Evolutionary conservation across 2,888 invertebrate genomes (phyloP), one percentile per base, ranked within the genome.

Genomic region (Orgyia antiqua): DNA sequence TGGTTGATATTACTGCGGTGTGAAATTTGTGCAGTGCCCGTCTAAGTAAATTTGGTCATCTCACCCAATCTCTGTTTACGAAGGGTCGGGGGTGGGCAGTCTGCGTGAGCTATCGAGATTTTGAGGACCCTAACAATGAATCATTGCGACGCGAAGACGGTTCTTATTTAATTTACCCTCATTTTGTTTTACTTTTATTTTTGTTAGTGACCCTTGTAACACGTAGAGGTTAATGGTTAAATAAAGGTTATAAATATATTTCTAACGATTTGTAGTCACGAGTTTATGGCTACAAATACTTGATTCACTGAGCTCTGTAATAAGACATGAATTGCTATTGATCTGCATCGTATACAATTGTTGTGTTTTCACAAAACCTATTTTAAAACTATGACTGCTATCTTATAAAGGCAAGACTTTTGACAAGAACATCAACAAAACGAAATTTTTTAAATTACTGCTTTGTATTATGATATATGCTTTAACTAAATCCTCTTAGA

Each of bases 1-100:
- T 36, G 2, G 10, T 4, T 28, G 51, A 67, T 36, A 51, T 60
- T 78, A 73, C 68, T 26, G 10, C 39, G 58, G 62, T 64, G 61
- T 57, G 54, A 62, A 70, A 66, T 67, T 69, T 69, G 64, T 67
- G 67, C 69, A 68, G 65, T 58, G 50, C 61, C 68, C 63, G 74
- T 80, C 77, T 82, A 83, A 84, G 83, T 83, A 83, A 84, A 83
- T 84, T 83, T 83, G 84, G 79, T 68, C 82, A 80, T 83, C 80
- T 71, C 78, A 58, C 67, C 73, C 78, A 76, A 75, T 73, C 74
- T 68, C 58, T 68, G 71, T 73, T 80, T 77, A 78, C 73, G 77
- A 82, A 75, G 80, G 78, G 70, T 68, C 39, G 45, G 37, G 21
- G 23, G 23, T 23, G 23, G 23, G 65, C 70, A 65, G 24, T 63